These are phyloP conservation scores for Cirrhinus mrigala DNA, from an alignment of 2,797 vertebrate genomes.

Conservation along the genomic window DNA sequence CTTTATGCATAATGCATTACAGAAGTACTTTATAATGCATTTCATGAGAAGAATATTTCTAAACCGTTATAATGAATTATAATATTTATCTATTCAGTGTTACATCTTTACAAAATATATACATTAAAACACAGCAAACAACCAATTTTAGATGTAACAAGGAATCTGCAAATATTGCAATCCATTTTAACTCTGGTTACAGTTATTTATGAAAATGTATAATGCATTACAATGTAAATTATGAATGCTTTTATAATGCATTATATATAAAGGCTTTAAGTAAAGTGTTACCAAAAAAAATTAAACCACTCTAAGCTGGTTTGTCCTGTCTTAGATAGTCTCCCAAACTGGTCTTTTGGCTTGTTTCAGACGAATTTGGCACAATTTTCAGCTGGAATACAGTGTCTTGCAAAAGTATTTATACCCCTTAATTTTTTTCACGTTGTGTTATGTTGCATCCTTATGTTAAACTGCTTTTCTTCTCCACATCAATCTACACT, in stretches of 20 bases:
- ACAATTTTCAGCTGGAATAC: neutral
- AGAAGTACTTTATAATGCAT: neutral
- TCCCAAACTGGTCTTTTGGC: neutral
- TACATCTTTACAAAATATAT: neutral
- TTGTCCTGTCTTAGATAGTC: neutral
- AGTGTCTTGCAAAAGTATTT: too few relatives aligned
- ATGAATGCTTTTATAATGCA: neutral
- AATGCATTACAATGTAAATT: neutral
- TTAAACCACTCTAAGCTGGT: neutral
- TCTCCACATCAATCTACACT: too few relatives aligned
- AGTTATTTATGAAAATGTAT: neutral
- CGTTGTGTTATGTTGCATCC: too few relatives aligned
- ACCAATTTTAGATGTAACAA: neutral
- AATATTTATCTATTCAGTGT: neutral
- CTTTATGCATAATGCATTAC: too few relatives aligned
- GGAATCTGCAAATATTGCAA: neutral
- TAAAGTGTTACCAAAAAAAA: neutral
- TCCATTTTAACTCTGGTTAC: neutral
- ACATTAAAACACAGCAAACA: neutral
- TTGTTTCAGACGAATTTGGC: neutral
- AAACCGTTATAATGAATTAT: neutral
- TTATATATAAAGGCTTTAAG: neutral
- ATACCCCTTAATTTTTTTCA: too few relatives aligned
- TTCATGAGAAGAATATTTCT: neutral
- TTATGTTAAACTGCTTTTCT: too few relatives aligned